A percentile compares a stretch with the other conserved stretches of the same genome.
phyloP scores from a whole-genome alignment of 2,888 invertebrate species.

The Caenorhabditis virilis region DNA sequence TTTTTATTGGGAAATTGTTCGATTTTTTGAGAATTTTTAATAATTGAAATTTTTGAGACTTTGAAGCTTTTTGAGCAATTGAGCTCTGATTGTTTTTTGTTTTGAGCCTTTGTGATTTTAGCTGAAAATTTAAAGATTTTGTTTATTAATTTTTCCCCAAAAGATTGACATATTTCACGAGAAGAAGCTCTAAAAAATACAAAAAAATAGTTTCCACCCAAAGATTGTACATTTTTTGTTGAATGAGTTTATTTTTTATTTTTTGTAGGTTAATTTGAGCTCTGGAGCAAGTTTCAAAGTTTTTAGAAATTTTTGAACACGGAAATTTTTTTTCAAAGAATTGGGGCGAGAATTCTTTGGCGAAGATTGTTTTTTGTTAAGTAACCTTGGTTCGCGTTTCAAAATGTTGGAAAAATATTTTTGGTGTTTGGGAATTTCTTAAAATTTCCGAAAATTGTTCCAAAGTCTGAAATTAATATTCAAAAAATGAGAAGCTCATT shows the following conservation, averaged over 20 bases:
- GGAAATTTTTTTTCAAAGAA: not conserved
- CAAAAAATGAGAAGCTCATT: not conserved
- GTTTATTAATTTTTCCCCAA: too few species aligned
- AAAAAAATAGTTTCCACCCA: not conserved
- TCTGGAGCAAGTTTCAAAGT: too few species aligned
- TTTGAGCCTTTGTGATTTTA: not conserved
- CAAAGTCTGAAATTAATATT: too few species aligned
- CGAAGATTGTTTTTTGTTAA: conserved; percentile 9
- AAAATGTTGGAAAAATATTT: not conserved
- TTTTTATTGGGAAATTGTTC: not conserved
- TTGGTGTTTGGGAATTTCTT: not conserved
- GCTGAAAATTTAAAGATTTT: not conserved
- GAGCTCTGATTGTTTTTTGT: not conserved
- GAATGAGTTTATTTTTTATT: not conserved
- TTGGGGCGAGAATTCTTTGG: conserved; percentile 1
- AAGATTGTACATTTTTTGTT: not conserved
- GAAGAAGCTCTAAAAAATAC: too few species aligned
- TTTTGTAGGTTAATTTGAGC: not conserved
- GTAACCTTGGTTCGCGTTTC: not conserved
- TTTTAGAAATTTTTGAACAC: too few species aligned
- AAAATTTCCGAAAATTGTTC: too few species aligned
- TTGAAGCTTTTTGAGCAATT: not conserved
- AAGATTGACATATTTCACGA: too few species aligned
- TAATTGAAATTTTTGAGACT: not conserved
- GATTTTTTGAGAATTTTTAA: not conserved